Percentiles rank a stretch among this genome's conserved stretches.
Conservation (phyloP, 2,113 vertebrate species). For the Rousettus leschenaultii region DNA sequence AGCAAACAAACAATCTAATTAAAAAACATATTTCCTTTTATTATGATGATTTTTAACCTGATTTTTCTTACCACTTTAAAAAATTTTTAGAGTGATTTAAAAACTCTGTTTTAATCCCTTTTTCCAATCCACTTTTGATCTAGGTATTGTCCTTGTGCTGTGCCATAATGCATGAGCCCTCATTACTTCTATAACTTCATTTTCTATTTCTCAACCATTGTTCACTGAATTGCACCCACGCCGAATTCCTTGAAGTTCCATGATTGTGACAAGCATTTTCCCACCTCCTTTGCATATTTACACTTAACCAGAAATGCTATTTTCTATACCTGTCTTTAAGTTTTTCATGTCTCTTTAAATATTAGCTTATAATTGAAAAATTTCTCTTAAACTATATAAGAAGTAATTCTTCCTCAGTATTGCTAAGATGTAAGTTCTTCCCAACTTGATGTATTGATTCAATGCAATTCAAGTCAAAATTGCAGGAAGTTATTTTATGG, state of each 20-base stretch:
- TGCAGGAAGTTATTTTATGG: neutral
- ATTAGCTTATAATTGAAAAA: neutral
- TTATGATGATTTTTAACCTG: neutral
- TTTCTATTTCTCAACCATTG: neutral
- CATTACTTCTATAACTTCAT: neutral
- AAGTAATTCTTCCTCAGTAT: neutral
- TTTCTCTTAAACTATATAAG: neutral
- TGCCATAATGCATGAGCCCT: neutral
- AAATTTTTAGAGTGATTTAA: neutral
- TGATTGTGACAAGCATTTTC: neutral
- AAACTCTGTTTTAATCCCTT: neutral
- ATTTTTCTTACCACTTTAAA: neutral
- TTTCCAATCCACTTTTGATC: neutral
- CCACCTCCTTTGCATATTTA: neutral
- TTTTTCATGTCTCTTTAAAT: neutral
- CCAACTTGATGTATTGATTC: neutral
- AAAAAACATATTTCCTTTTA: neutral
- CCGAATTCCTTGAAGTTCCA: neutral
- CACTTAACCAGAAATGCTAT: neutral
- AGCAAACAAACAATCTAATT: no score
- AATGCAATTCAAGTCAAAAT: neutral
- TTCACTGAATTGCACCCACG: neutral
- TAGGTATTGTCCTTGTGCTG: neutral
- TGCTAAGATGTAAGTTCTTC: neutral
- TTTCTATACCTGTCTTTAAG: neutral